Evolutionary conservation across 2,888 invertebrate genomes (phyloP).

Genomic region (Drosophila parthenogenetica): DNA sequence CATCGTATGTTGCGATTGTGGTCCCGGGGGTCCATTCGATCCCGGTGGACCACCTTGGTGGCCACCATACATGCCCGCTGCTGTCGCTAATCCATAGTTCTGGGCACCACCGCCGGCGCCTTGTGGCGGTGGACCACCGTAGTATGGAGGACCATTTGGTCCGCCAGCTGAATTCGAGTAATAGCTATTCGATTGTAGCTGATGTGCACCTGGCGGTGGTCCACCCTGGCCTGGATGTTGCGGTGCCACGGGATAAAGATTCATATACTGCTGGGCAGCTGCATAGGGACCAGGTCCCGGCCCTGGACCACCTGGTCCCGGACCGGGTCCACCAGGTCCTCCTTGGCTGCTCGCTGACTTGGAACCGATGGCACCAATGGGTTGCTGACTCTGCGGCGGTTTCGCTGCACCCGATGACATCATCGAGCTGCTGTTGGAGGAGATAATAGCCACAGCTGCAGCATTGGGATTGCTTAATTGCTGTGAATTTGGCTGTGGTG

Average conservation of each 20-base stretch:
- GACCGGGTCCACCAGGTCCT: conserved; percentile 62
- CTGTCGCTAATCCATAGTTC: conserved; percentile 83
- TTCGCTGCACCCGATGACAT: conserved; percentile 94
- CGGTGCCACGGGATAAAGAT: conserved; percentile 83
- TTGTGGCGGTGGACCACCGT: conserved; percentile 83
- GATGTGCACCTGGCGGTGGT: conserved; percentile 82
- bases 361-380: conserved; percentile 92
- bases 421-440: conserved; percentile 93
- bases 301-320: conserved; percentile 68
- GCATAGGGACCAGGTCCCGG: conserved; percentile 76
- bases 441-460: conserved; percentile 89
- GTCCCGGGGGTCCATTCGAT: conserved; percentile 80
- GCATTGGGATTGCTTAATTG: conserved; percentile 93
- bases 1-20: conserved; percentile 84
- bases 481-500: conserved; percentile 87
- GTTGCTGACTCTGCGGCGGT: conserved; percentile 91
- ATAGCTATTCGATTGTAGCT: conserved; percentile 85
- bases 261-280: conserved; percentile 84
- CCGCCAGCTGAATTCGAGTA: conserved; percentile 85
- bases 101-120: conserved; percentile 83
- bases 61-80: conserved; percentile 84
- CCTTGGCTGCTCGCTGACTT: conserved; percentile 79
- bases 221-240: conserved; percentile 83
- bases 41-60: conserved; percentile 83
- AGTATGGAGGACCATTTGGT: conserved; percentile 83